Evolutionary conservation across 1,140 invertebrate species (phyloP), one percentile per base, ranked within the genome.

Genomic region (Drosophila navojoa): DNA sequence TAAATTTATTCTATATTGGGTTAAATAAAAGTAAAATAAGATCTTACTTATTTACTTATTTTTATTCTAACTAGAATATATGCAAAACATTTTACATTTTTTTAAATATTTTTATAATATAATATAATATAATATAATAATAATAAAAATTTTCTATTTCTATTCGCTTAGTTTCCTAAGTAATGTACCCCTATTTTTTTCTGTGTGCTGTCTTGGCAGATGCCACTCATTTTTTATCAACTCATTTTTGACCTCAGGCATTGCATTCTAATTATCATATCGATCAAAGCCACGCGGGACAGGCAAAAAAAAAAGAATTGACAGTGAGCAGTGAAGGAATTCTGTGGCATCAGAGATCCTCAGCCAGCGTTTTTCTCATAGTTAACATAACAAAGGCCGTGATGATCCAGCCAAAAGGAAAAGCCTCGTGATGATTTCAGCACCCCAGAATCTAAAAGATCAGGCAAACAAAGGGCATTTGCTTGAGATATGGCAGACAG

Each of bases 231-330:
- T 71, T 58, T 58, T 61, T 57, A 63, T 53, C 55, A 77, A 50
- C 61, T 69, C 45, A 63, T 47, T 71, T 42, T 60, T 47, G 32
- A 66, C 82, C 79, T 84, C 63, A 57, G 58, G 61, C 76, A 77
- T 68, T 89, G 84, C 84, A 89, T 75, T 89, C 70, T 84, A 84
- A 87, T 89, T 87, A 87, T 87, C 84, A 89, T 89, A 87, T 87
- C 73, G 73, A 89, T 89, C 84, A 87, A 87, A 71, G 63, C 57
- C 63, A 49, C 9, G 32, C 32, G 32, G 32, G 32, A 32, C 32
- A 32, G 32, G 54, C 42, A 29, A 35, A 38, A 79, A 60, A 52
- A 32, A 32, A 54, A 70, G 81, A 77, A 81, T 59, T 85, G 79
- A 87, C 73, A 84, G 79, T 58, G 44, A 70, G 67, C 35, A 70